These are phyloP conservation scores for Amblyjoppa proteus DNA, from an alignment of 2,888 invertebrate species.

Conservation along the genomic window DNA sequence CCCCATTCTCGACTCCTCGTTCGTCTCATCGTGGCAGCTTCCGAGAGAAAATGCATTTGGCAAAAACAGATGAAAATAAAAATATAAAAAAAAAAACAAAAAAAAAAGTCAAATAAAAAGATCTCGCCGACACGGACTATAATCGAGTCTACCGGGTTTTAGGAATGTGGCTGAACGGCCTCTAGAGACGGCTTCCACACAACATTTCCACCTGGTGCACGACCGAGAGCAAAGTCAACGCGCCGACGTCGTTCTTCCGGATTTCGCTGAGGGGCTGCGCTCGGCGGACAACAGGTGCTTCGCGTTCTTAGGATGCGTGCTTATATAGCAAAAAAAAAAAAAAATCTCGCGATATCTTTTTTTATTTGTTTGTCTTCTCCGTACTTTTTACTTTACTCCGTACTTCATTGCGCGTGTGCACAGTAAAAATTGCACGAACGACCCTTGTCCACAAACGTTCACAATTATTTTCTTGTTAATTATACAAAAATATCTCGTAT, in stretches of 20 bases:
- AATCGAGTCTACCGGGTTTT: conserved; percentile 65
- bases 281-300: conserved; percentile 48
- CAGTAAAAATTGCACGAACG: no score
- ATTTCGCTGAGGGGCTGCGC: conserved; percentile 47
- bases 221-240: conserved; percentile 30
- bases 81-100: no score
- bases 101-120: not conserved
- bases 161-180: conserved; percentile 67
- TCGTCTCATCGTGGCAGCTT: not conserved
- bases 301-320: conserved; percentile 32
- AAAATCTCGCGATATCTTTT: not conserved
- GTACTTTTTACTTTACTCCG: not conserved
- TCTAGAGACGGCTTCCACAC: conserved; percentile 48
- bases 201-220: conserved; percentile 48
- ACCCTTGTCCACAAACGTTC: no score
- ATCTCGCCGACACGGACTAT: conserved; percentile 20
- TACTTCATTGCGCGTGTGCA: no score
- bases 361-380: not conserved
- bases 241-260: conserved; percentile 48
- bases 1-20: conserved; percentile 5
- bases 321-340: conserved; percentile 24
- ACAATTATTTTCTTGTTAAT: no score
- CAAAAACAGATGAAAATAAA: conserved; percentile 26
- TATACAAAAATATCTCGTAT: no score
- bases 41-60: conserved; percentile 52